These are phyloP conservation scores for Nerophis ophidion DNA, from an alignment of 2,113 vertebrate genomes.

Conservation along the genomic window DNA sequence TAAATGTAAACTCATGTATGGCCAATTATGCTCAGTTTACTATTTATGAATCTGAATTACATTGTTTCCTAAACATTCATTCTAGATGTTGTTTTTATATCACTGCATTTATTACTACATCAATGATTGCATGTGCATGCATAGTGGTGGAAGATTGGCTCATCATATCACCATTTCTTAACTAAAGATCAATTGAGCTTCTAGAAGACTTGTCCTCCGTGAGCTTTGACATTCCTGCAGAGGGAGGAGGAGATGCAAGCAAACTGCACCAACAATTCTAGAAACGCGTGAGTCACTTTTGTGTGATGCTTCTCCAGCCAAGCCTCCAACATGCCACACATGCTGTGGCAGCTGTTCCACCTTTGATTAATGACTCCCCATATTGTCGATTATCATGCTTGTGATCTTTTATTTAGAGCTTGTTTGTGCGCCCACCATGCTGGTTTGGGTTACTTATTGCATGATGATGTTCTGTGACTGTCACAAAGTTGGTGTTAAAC, in stretches of 20 bases:
- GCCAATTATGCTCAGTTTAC: background rate
- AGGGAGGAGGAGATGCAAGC: conserved; percentile 36
- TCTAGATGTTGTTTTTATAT: background rate
- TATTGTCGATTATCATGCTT: conserved; percentile 37
- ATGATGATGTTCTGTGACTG: conserved; percentile 19
- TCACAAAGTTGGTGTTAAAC: conserved; percentile 8
- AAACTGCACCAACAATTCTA: conserved; percentile 41
- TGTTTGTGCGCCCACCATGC: conserved; percentile 33
- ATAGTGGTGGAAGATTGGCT: conserved; percentile 9
- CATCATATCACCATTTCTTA: conserved; percentile 12
- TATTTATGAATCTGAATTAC: background rate
- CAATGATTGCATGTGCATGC: conserved; percentile 1
- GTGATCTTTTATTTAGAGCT: conserved; percentile 59
- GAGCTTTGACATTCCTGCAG: conserved; percentile 47
- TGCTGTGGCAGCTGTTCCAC: conserved; percentile 27
- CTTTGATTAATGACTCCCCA: conserved; percentile 53
- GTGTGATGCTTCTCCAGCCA: conserved; percentile 54
- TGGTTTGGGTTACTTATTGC: conserved; percentile 27
- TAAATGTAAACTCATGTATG: too few relatives aligned
- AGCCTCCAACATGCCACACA: conserved; percentile 39
- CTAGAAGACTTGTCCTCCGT: conserved; percentile 3
- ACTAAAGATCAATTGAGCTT: conserved; percentile 15
- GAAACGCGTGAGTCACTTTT: conserved; percentile 49
- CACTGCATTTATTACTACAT: background rate
- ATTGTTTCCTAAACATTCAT: background rate